Percentiles rank a stretch among this genome's conserved stretches.
Conservation (phyloP, 2,888 invertebrate species). For the Hypsopygia costalis region DNA sequence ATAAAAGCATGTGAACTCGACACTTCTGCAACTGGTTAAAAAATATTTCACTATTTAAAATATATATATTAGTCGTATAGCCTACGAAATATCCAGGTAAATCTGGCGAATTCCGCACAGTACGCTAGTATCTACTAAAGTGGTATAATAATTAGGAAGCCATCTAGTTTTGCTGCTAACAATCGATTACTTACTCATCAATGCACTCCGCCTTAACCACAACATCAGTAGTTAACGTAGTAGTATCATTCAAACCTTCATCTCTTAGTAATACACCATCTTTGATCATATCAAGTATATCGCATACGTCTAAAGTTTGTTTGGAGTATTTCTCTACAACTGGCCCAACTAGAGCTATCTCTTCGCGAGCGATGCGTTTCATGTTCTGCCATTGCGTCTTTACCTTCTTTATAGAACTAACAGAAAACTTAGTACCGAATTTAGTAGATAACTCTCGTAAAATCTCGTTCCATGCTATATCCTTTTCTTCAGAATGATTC, state of each 20-base stretch:
- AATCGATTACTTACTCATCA: conserved; percentile 58
- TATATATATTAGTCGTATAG: no score
- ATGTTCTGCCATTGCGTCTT: conserved; percentile 77
- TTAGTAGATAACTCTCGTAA: conserved; percentile 47
- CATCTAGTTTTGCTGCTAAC: conserved; percentile 8
- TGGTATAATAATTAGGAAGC: conserved; percentile 2
- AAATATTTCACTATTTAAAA: no score
- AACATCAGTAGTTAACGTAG: conserved; percentile 44
- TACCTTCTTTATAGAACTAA: conserved; percentile 65
- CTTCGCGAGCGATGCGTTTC: conserved; percentile 72
- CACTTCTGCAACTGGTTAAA: no score
- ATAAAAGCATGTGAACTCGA: no score
- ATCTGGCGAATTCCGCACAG: no score
- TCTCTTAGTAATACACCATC: conserved; percentile 50
- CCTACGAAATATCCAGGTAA: no score
- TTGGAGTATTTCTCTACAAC: conserved; percentile 47
- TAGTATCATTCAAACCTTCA: conserved; percentile 43
- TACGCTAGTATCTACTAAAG: no score
- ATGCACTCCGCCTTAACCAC: conserved; percentile 68
- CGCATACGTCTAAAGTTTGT: conserved; percentile 62
- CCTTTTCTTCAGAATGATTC: conserved; percentile 67
- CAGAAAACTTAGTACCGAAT: conserved; percentile 62
- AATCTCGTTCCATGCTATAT: conserved; percentile 71
- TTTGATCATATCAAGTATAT: conserved; percentile 55
- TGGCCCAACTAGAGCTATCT: conserved; percentile 51